phyloP scores from a whole-genome alignment of 1,140 invertebrate species.

The Asbolus verrucosus region DNA sequence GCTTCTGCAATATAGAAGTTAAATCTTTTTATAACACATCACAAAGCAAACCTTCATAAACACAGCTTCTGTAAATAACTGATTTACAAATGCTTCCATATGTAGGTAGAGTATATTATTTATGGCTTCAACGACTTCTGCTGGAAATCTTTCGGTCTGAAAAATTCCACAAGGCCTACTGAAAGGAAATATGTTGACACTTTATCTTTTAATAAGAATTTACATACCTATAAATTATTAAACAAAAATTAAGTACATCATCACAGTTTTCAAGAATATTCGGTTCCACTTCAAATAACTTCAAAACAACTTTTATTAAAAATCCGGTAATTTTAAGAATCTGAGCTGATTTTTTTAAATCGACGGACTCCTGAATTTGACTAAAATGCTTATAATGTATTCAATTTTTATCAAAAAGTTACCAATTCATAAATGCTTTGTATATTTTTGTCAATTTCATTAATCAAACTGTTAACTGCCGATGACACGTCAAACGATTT shows the following conservation, averaged over 20 bases:
- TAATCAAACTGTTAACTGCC: slow-evolving; percentile 20
- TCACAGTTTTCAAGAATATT: slow-evolving; percentile 15
- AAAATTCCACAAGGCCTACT: slow-evolving; percentile 13
- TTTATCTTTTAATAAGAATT: too few relatives aligned
- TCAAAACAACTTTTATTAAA: slow-evolving; percentile 46
- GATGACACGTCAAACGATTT: slow-evolving; percentile 7
- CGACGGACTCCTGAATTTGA: neutral
- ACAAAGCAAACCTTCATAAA: too few relatives aligned
- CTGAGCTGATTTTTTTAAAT: neutral
- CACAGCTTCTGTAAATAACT: neutral
- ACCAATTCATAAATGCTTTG: neutral
- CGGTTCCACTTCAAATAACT: slow-evolving; percentile 40
- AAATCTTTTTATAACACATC: too few relatives aligned
- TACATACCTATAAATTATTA: slow-evolving; percentile 44
- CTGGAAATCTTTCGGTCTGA: slow-evolving; percentile 10
- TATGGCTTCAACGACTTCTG: neutral
- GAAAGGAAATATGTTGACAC: slow-evolving; percentile 5
- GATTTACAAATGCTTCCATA: neutral
- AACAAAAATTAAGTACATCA: slow-evolving; percentile 27
- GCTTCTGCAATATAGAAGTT: too few relatives aligned
- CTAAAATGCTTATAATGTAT: neutral
- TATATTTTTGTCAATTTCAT: slow-evolving; percentile 34
- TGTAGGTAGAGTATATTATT: neutral
- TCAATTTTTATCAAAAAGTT: slow-evolving; percentile 13
- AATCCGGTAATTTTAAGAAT: slow-evolving; percentile 35